These are phyloP conservation scores for Apeltes quadracus DNA, from an alignment of 2,113 vertebrate genomes.

Conservation along the genomic window DNA sequence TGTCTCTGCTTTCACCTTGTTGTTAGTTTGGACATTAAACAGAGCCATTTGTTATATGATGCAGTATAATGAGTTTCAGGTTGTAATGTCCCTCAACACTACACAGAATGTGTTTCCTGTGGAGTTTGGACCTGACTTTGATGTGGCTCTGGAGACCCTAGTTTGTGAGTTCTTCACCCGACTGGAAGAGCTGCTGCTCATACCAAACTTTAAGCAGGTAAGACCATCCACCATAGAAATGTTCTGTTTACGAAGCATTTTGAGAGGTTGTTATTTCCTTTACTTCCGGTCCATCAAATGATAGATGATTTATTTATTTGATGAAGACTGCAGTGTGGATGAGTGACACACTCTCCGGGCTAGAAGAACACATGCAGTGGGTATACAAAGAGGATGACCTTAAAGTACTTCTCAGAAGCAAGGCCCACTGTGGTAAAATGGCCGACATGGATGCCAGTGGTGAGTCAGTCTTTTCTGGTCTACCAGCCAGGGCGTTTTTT, in stretches of 20 bases:
- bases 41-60: neutral
- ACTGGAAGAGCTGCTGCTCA: slow-evolving; percentile 73
- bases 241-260: neutral
- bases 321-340: slow-evolving; percentile 67
- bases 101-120: slow-evolving; percentile 75
- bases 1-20: neutral
- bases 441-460: slow-evolving; percentile 41
- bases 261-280: neutral
- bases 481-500: neutral
- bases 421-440: slow-evolving; percentile 21
- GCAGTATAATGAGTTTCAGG: neutral
- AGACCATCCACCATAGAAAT: neutral
- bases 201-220: slow-evolving; percentile 77
- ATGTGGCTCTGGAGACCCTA: slow-evolving; percentile 79
- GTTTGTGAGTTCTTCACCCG: slow-evolving; percentile 80
- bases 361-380: slow-evolving; percentile 62
- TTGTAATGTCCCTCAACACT: neutral
- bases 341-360: slow-evolving; percentile 49
- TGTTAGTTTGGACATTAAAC: neutral
- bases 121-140: slow-evolving; percentile 81
- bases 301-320: slow-evolving; percentile 16
- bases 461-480: slow-evolving; percentile 37
- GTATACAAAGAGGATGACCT: slow-evolving; percentile 58
- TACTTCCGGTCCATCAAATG: neutral
- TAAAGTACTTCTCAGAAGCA: slow-evolving; percentile 58